Base-by-base conservation (phyloP, 2,113 vertebrate species). In the Nothobranchius kuhntae region DNA sequence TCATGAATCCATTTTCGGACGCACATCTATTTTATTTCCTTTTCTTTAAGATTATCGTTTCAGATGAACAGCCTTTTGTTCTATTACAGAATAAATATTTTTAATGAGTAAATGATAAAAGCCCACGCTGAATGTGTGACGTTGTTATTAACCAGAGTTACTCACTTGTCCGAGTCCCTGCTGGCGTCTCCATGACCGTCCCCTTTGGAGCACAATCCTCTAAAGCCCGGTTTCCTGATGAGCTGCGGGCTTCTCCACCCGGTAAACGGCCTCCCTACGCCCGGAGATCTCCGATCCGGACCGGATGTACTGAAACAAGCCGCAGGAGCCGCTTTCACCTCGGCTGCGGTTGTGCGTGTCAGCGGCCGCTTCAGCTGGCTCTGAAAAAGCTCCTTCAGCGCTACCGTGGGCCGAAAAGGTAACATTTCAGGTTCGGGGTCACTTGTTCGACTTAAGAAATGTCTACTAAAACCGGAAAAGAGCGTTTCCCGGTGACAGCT, bases 101-200 rank as follows among this genome's bases (percentile, higher is more conserved):
- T 30, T 3, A 30, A 30, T 4, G 30, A 30, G 30, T 30, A 30
- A 30, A 30, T 30, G 30, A 30, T 30, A 3, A 4, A 30, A 30
- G 2, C 30, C 30, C 30, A 30, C 30, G 30, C 30, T 30, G 30
- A 30, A 30, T 40, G 38, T 40, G 38, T 40, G 38, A 9, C 9
- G 38, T 40, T 40, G 38, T 40, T 40, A 40, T 40, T 40, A 24
- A 47, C 12, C 44, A 30, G 30, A 56, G 66, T 15, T 73, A 94
- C 93, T 93, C 84, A 94, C 92, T 93, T 93, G 24, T 93, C 92
- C 1, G 87, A 10, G 0, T 92, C 89, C 42, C 85, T 91, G 52
- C 45, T 13, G 50, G 73, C 62, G 45, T 91, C 90, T 42, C 68
- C 76, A 13, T 63, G 73, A 24, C 75, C 66, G 42, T 89, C 87